phyloP scores from a whole-genome alignment of 1,140 invertebrate genomes.

The Lepidurus apus region DNA sequence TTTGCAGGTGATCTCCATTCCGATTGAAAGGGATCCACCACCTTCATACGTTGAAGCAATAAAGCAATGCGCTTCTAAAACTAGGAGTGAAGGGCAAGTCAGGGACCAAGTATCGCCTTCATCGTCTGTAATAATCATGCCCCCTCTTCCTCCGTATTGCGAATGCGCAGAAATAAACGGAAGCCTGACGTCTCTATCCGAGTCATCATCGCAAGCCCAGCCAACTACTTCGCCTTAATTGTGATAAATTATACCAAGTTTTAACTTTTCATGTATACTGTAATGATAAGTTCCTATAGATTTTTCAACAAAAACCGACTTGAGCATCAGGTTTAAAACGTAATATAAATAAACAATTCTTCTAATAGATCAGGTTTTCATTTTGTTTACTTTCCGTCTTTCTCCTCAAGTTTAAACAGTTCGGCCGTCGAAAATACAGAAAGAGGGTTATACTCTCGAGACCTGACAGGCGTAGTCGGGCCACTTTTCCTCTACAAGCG shows the following conservation, averaged over 20 bases:
- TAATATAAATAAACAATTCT: conserved; percentile 1
- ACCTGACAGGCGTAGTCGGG: background rate
- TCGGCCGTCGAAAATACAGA: background rate
- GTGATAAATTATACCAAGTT: background rate
- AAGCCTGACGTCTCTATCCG: background rate
- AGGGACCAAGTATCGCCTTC: background rate
- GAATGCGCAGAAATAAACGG: background rate
- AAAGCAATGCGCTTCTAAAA: background rate
- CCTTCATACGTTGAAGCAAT: background rate
- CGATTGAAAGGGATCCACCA: conserved; percentile 13
- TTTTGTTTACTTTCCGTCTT: background rate
- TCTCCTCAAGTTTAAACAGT: background rate
- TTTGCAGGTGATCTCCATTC: background rate
- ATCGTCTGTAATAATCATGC: background rate
- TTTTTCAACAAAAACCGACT: background rate
- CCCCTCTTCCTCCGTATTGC: background rate
- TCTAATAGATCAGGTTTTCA: background rate
- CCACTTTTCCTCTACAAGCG: background rate
- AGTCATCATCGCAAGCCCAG: background rate
- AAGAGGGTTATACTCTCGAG: background rate
- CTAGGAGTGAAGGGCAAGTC: background rate
- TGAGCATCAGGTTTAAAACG: background rate
- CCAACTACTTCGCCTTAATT: background rate
- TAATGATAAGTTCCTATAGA: background rate
- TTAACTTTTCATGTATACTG: background rate